Conservation (phyloP, 1,140 invertebrate genomes). For the Drosophila murphyi region DNA sequence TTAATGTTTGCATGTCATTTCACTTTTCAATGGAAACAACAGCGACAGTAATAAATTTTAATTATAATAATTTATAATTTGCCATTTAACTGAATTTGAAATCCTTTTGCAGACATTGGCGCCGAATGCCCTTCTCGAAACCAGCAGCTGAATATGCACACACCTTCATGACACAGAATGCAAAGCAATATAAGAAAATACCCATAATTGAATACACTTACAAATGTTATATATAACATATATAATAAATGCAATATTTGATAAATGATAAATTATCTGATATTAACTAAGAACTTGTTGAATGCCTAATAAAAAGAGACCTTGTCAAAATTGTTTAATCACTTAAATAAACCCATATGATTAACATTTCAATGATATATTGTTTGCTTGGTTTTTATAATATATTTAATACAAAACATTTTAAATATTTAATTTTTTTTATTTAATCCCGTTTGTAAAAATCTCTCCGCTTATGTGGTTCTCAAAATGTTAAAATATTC, state of each 20-base stretch:
- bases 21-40: conserved; percentile 24
- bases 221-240: background rate
- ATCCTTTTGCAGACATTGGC: conserved; percentile 59
- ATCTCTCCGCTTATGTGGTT: no score
- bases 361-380: no score
- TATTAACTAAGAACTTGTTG: background rate
- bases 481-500: no score
- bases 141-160: conserved; percentile 17
- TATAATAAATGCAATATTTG: no score
- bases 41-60: conserved; percentile 46
- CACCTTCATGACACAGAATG: conserved; percentile 41
- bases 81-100: conserved; percentile 57
- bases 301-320: no score
- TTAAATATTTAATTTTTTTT: no score
- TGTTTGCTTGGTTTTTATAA: no score
- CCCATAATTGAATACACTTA: background rate
- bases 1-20: conserved; percentile 23
- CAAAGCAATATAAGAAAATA: no score
- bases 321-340: no score
- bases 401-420: no score
- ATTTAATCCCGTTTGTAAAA: no score
- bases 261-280: background rate
- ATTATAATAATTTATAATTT: conserved; percentile 68
- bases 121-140: conserved; percentile 7
- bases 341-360: no score